Evolutionary conservation across 1,140 invertebrate species (phyloP).

Genomic region (Ceratina japonica): DNA sequence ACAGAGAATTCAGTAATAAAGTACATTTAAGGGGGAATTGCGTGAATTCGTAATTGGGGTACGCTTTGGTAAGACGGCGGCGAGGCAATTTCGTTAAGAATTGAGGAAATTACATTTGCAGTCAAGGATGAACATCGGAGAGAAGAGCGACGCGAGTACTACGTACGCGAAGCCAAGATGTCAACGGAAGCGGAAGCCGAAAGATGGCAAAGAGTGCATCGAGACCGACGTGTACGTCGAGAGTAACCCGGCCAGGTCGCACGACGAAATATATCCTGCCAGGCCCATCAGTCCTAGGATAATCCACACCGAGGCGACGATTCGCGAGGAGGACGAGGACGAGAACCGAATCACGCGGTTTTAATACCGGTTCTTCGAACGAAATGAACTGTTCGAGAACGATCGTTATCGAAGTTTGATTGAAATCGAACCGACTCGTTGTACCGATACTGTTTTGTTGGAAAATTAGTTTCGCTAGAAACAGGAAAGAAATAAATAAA

Average conservation of each 20-base stretch:
- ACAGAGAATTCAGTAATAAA: too few relatives aligned
- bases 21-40: too few relatives aligned
- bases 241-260: constrained; percentile 56
- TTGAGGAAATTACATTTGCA: constrained; percentile 46
- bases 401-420: too few relatives aligned
- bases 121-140: constrained; percentile 55
- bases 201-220: constrained; percentile 63
- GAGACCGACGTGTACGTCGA: constrained; percentile 72
- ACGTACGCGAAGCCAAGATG: constrained; percentile 59
- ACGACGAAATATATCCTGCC: constrained; percentile 71
- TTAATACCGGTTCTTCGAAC: constrained; percentile 47
- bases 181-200: constrained; percentile 51
- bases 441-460: too few relatives aligned
- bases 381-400: constrained; percentile 19
- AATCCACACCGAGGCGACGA: constrained; percentile 68
- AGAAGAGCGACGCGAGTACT: constrained; percentile 46
- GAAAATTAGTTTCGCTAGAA: too few relatives aligned
- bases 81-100: neutral
- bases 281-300: constrained; percentile 67
- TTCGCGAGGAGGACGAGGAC: constrained; percentile 71
- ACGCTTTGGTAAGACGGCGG: neutral
- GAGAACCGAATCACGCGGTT: constrained; percentile 71
- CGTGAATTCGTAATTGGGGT: too few relatives aligned
- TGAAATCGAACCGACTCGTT: too few relatives aligned
- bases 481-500: too few relatives aligned